These are phyloP conservation scores for Danaus chrysippus DNA, from an alignment of 2,888 invertebrate species.

Conservation along the genomic window DNA sequence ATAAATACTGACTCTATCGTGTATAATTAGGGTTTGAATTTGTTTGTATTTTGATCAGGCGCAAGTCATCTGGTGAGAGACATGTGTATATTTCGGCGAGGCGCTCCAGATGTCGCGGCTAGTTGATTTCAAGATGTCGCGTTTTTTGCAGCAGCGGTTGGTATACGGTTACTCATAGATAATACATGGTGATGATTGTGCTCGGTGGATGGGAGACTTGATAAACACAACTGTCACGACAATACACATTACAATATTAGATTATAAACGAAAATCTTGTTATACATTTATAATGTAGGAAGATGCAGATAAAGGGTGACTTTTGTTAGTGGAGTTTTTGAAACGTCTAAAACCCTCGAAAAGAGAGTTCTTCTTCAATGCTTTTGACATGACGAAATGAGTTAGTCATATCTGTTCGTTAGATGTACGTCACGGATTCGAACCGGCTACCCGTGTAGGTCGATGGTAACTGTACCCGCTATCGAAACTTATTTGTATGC, in stretches of 20 bases:
- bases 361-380: neutral
- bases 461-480: constrained; percentile 29
- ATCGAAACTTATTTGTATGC: constrained; percentile 47
- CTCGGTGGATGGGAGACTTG: neutral
- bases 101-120: constrained; percentile 58
- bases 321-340: too few relatives aligned
- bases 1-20: constrained; percentile 25
- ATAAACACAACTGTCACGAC: too few relatives aligned
- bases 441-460: constrained; percentile 27
- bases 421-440: constrained; percentile 2
- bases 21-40: constrained; percentile 10
- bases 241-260: too few relatives aligned
- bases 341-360: too few relatives aligned
- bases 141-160: constrained; percentile 42
- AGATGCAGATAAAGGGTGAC: too few relatives aligned
- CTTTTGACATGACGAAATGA: neutral
- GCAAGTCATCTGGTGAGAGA: constrained; percentile 65
- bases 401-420: constrained; percentile 9
- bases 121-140: constrained; percentile 53
- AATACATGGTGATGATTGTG: constrained; percentile 16
- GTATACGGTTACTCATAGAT: constrained; percentile 30
- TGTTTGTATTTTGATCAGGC: constrained; percentile 13
- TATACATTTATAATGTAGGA: too few relatives aligned
- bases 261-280: too few relatives aligned
- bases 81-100: constrained; percentile 68